Evolutionary conservation across 1,140 invertebrate species (phyloP).

Genomic region (Ceratosolen solmsi): DNA sequence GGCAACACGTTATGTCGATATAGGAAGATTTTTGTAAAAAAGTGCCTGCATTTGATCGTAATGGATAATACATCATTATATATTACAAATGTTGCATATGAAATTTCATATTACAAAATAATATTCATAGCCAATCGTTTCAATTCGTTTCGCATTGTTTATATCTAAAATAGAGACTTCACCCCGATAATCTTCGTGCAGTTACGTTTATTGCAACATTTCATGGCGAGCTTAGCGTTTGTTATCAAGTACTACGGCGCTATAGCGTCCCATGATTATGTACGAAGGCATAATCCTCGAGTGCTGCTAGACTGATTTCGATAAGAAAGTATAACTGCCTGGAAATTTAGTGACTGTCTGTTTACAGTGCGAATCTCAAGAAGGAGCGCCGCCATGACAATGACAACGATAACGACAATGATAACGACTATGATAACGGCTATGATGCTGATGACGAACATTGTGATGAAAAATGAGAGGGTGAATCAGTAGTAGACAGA

Average conservation of each 20-base stretch:
- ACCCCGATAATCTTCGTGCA: not conserved
- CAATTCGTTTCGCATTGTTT: not conserved
- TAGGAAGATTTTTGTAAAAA: not conserved
- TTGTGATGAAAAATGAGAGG: no score
- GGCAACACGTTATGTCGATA: no score
- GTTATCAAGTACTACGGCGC: not conserved
- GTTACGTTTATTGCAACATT: not conserved
- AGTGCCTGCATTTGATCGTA: not conserved
- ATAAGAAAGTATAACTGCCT: not conserved
- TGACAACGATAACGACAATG: no score
- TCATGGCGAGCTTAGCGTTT: not conserved
- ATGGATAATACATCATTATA: not conserved
- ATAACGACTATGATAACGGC: no score
- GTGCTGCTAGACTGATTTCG: not conserved
- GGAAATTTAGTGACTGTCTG: not conserved
- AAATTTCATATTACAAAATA: not conserved
- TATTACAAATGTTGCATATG: no score
- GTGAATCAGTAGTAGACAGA: not conserved
- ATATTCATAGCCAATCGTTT: not conserved
- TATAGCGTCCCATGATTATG: not conserved
- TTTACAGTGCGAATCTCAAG: not conserved
- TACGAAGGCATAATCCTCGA: not conserved
- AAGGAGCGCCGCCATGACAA: not conserved
- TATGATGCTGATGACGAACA: no score
- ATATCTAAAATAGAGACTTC: not conserved